Percentiles rank a stretch among this genome's conserved stretches.
phyloP scores from a whole-genome alignment of 2,888 invertebrate genomes.

The Spialia ferax region DNA sequence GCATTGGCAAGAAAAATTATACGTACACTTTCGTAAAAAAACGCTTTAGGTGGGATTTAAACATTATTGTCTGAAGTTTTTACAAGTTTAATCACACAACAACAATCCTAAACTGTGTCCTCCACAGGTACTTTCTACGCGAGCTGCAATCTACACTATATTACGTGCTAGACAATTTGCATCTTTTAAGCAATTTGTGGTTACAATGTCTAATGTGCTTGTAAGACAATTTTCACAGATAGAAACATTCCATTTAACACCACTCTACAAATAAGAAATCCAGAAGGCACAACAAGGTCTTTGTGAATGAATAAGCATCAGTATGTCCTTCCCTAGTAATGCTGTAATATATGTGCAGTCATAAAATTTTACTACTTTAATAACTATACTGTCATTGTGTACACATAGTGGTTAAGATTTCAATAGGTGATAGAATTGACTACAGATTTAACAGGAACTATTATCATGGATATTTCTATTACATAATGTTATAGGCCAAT shows the following conservation, averaged over 20 bases:
- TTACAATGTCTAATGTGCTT: conserved; percentile 33
- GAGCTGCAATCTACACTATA: conserved; percentile 20
- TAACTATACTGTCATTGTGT: conserved; percentile 41
- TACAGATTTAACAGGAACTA: conserved; percentile 43
- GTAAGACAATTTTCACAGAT: conserved; percentile 33
- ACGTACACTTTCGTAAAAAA: conserved; percentile 53
- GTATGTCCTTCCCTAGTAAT: conserved; percentile 16
- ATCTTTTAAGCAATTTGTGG: conserved; percentile 32
- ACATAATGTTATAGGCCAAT: conserved; percentile 41
- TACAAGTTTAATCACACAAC: conserved; percentile 38
- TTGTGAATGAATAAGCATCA: conserved; percentile 44
- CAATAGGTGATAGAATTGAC: conserved; percentile 23
- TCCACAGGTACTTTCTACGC: conserved; percentile 34
- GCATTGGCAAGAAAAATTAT: conserved; percentile 63
- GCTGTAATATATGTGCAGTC: conserved; percentile 40
- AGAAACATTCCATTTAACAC: conserved; percentile 39
- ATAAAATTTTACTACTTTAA: conserved; percentile 26
- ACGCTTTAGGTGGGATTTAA: conserved; percentile 63
- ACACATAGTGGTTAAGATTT: conserved; percentile 24
- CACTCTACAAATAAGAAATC: conserved; percentile 47
- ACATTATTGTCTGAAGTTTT: conserved; percentile 63
- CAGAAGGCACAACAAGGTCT: conserved; percentile 52
- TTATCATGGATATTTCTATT: conserved; percentile 27
- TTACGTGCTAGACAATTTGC: conserved; percentile 34
- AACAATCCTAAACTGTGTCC: conserved; percentile 34